phyloP scores from a whole-genome alignment of 1,140 invertebrate species.

The Atta cephalotes region DNA sequence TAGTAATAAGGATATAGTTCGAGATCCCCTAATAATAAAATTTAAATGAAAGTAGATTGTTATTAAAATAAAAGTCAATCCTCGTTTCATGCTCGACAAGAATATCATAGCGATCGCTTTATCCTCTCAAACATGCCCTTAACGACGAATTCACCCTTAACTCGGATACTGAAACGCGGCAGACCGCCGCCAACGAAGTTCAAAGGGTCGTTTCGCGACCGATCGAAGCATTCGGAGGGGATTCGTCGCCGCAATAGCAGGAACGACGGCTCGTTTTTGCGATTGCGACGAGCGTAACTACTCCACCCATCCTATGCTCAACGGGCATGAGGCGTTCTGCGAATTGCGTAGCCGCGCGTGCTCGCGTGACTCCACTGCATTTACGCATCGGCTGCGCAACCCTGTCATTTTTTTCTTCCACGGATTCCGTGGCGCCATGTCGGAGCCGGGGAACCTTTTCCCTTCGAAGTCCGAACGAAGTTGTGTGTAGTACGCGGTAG shows the following conservation, averaged over 20 bases:
- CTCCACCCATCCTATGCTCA: conserved; percentile 37
- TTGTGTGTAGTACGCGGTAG: conserved; percentile 4
- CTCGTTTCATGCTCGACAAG: not conserved
- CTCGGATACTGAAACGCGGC: conserved; percentile 31
- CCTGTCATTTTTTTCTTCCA: conserved; percentile 75
- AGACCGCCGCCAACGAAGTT: conserved; percentile 49
- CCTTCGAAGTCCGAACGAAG: conserved; percentile 33
- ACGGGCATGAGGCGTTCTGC: conserved; percentile 60
- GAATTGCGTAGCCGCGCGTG: conserved; percentile 71
- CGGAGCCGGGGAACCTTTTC: conserved; percentile 24
- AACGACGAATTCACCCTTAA: conserved; percentile 49
- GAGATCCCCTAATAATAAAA: not conserved
- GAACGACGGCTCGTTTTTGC: conserved; percentile 43
- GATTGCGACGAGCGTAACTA: conserved; percentile 48
- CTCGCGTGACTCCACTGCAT: conserved; percentile 71
- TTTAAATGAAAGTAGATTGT: not conserved
- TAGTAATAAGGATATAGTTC: not conserved
- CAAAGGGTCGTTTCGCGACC: conserved; percentile 69
- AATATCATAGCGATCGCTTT: not conserved
- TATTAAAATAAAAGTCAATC: not conserved
- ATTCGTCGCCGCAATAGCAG: conserved; percentile 33
- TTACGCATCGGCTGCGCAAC: conserved; percentile 73
- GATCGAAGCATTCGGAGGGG: conserved; percentile 50
- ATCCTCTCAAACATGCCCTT: conserved; percentile 51
- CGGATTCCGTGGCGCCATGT: conserved; percentile 73